Evolutionary conservation across 64 coral and sea anemone genomes (phyloP).

Genomic region (Astreopora myriophthalma): DNA sequence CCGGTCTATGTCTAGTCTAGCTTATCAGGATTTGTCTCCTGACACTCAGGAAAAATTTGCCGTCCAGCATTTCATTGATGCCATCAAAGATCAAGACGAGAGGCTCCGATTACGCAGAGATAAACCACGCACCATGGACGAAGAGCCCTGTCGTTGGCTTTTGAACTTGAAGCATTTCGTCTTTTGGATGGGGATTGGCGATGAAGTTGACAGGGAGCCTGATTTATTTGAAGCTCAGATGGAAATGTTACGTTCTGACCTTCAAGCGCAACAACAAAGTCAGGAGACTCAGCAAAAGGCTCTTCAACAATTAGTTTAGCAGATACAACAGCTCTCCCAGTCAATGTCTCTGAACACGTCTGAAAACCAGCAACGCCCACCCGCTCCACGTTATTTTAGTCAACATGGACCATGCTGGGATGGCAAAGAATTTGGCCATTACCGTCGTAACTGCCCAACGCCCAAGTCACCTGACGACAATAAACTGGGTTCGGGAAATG

Average conservation of each 20-base stretch:
- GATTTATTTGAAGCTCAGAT: not conserved
- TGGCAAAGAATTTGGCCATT: conserved; percentile 20
- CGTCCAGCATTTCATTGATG: conserved; percentile 52
- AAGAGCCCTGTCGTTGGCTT: conserved; percentile 16
- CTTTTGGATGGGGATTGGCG: conserved; percentile 12
- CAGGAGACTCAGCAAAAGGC: not conserved
- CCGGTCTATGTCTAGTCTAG: not conserved
- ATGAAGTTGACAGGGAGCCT: not conserved
- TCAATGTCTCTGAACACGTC: not conserved
- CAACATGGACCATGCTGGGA: not conserved
- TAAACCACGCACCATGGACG: conserved; percentile 16
- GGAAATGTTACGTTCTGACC: not conserved
- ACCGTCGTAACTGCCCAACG: conserved; percentile 2
- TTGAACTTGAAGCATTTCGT: conserved; percentile 28
- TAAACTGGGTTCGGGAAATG: not conserved
- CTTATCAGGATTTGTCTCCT: conserved; percentile 29
- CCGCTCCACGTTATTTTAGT: not conserved
- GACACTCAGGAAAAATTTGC: conserved; percentile 51
- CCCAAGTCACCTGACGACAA: not conserved
- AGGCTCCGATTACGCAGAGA: conserved; percentile 14
- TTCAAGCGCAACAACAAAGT: conserved; percentile 5
- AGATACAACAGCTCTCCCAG: not conserved
- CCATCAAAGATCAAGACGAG: conserved; percentile 30
- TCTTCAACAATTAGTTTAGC: conserved; percentile 3
- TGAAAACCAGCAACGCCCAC: conserved; percentile 3